These are phyloP conservation scores for Erynnis tages DNA, from an alignment of 2,888 invertebrate species.

Conservation along the genomic window DNA sequence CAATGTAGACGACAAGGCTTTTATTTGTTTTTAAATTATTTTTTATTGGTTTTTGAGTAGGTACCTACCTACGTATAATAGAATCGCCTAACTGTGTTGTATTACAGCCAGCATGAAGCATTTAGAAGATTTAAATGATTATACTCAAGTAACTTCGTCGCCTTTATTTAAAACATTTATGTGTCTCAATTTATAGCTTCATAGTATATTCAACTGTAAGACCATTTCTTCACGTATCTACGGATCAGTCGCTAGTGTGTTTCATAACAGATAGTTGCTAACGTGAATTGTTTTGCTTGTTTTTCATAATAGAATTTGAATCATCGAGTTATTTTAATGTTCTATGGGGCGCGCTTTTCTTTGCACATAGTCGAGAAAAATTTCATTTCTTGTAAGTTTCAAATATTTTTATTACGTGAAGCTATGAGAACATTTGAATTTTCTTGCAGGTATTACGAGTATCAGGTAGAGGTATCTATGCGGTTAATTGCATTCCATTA, in stretches of 20 bases:
- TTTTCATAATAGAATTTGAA: conserved; percentile 51
- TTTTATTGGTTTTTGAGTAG: too few species aligned
- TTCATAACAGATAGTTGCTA: conserved; percentile 33
- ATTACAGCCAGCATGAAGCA: too few species aligned
- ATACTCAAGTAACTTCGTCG: too few species aligned
- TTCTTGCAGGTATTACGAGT: background rate
- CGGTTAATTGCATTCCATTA: background rate
- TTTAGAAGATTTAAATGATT: too few species aligned
- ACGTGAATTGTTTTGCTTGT: conserved; percentile 51
- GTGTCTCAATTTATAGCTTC: background rate
- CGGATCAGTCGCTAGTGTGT: conserved; percentile 34
- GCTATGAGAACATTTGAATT: conserved; percentile 1
- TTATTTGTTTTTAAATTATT: too few species aligned
- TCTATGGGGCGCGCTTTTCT: too few species aligned
- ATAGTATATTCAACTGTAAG: background rate
- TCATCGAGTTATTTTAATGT: too few species aligned
- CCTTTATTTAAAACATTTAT: background rate
- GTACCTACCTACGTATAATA: too few species aligned
- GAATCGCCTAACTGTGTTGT: too few species aligned
- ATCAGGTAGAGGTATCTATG: too few species aligned
- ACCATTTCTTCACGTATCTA: conserved; percentile 1
- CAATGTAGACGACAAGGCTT: too few species aligned
- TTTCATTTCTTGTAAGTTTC: background rate
- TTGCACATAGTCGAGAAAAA: too few species aligned
- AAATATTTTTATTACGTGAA: conserved; percentile 11